phyloP scores from a whole-genome alignment of 1,140 invertebrate genomes.

The Parapsyche elsis region DNA sequence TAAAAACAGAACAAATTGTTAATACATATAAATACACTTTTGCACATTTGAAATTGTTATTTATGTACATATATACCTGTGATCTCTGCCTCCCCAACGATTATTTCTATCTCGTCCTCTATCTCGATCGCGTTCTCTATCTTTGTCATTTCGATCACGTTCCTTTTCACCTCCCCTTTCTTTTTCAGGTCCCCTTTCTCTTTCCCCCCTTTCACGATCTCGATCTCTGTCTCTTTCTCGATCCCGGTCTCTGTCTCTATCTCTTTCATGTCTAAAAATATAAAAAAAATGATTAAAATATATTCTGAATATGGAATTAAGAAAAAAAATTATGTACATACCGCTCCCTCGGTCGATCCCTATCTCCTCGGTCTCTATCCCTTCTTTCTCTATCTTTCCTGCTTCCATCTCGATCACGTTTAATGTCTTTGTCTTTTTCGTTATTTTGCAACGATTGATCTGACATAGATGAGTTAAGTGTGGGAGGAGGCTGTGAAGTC shows the following conservation, averaged over 20 bases:
- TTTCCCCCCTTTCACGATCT: constrained; percentile 56
- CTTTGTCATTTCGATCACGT: constrained; percentile 44
- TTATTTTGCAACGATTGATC: constrained; percentile 20
- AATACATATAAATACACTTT: not conserved
- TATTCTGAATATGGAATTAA: not conserved
- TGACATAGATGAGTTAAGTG: constrained; percentile 43
- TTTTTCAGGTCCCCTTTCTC: constrained; percentile 59
- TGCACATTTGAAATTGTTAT: constrained; percentile 9
- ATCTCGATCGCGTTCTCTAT: constrained; percentile 50
- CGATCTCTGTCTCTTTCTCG: constrained; percentile 35
- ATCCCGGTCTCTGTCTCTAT: constrained; percentile 47
- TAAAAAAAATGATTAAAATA: constrained; percentile 8
- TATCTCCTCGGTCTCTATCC: constrained; percentile 45
- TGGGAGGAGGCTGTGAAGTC: constrained; percentile 57
- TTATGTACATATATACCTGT: constrained; percentile 56
- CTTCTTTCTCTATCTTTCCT: constrained; percentile 54
- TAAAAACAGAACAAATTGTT: not conserved
- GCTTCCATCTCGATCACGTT: constrained; percentile 57
- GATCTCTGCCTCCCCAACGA: constrained; percentile 53
- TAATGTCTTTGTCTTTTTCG: constrained; percentile 45
- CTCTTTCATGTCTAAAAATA: constrained; percentile 49
- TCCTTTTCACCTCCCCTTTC: constrained; percentile 56
- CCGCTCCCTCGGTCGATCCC: constrained; percentile 45
- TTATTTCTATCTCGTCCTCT: constrained; percentile 52
- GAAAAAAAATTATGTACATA: not conserved